phyloP scores from a whole-genome alignment of 2,113 vertebrate genomes.

The Barnardius zonarius region DNA sequence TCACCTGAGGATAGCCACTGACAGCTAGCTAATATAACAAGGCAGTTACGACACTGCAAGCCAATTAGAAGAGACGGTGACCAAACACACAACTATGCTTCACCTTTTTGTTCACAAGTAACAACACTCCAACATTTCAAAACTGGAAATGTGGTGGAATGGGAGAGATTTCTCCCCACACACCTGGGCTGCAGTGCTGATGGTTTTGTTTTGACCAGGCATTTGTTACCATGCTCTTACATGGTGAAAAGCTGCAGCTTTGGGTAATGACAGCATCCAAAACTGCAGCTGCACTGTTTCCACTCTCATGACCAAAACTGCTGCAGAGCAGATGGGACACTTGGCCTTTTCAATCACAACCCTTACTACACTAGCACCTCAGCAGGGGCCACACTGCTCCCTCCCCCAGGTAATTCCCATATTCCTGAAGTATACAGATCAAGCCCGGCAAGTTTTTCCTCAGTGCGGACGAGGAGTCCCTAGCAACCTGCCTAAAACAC shows the following conservation, averaged over 20 bases:
- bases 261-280: background rate
- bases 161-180: background rate
- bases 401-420: background rate
- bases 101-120: background rate
- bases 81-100: constrained; percentile 23
- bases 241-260: background rate
- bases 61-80: constrained; percentile 34
- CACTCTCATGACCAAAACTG: background rate
- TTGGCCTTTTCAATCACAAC: background rate
- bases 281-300: background rate
- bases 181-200: background rate
- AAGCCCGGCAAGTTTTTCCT: background rate
- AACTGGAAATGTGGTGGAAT: background rate
- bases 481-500: background rate
- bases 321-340: background rate
- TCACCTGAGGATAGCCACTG: background rate
- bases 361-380: background rate
- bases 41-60: constrained; percentile 13
- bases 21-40: constrained; percentile 27
- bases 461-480: background rate
- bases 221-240: background rate
- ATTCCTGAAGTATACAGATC: background rate
- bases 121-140: background rate
- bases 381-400: background rate
- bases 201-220: background rate